Percentiles rank a stretch among this genome's conserved stretches.
Conservation (phyloP, 2,113 vertebrate species). For the Nesogale talazaci region DNA sequence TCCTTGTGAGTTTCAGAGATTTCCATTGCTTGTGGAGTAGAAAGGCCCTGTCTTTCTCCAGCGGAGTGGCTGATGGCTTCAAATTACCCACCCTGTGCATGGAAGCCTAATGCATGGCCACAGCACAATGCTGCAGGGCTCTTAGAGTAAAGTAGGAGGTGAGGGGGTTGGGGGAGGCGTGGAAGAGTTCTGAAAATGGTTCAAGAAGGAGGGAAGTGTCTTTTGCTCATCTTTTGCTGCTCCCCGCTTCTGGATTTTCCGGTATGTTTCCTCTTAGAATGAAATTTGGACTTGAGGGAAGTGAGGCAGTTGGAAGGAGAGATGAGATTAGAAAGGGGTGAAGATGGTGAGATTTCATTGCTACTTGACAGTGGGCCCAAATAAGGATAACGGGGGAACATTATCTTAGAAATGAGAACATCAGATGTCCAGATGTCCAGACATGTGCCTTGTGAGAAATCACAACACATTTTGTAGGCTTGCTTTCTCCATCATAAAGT, state of each 20-base stretch:
- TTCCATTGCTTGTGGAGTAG: too few species aligned
- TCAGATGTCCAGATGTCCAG: not conserved
- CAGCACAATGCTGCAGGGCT: not conserved
- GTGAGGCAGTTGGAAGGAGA: not conserved
- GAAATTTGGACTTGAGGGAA: not conserved
- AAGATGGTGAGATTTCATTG: not conserved
- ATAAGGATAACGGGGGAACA: not conserved
- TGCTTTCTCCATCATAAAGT: constrained; percentile 34
- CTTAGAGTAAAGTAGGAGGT: not conserved
- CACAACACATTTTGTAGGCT: not conserved
- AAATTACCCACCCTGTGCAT: too few species aligned
- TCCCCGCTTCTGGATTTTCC: not conserved
- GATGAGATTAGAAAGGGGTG: not conserved
- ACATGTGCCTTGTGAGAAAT: not conserved
- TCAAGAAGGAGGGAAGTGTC: not conserved
- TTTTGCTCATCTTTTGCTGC: not conserved
- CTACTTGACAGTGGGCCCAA: not conserved
- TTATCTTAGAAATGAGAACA: not conserved
- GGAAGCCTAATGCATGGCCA: too few species aligned
- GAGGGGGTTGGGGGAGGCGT: not conserved
- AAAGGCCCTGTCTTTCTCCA: too few species aligned
- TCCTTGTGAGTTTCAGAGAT: too few species aligned
- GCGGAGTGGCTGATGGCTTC: too few species aligned
- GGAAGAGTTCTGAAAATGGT: not conserved
- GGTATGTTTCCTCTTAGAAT: not conserved